Conservation (phyloP, 2,888 invertebrate species). For the Psylliodes chrysocephalus region DNA sequence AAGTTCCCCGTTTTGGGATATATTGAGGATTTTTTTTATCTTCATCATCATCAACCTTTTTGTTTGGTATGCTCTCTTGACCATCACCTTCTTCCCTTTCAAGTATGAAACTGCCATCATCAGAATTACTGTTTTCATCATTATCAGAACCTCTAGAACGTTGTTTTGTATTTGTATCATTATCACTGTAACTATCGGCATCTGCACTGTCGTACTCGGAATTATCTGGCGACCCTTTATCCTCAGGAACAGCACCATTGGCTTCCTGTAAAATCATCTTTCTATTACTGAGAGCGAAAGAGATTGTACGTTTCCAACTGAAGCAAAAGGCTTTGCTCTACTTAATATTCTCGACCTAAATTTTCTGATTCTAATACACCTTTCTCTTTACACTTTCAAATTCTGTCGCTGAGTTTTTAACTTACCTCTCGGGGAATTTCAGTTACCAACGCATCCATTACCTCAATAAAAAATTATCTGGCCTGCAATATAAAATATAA, state of each 20-base stretch:
- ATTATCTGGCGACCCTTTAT: slow-evolving; percentile 55
- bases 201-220: slow-evolving; percentile 62
- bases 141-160: slow-evolving; percentile 50
- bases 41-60: slow-evolving; percentile 90
- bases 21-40: slow-evolving; percentile 97
- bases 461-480: slow-evolving; percentile 15
- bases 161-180: slow-evolving; percentile 46
- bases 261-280: slow-evolving; percentile 54
- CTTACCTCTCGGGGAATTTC: slow-evolving; percentile 27
- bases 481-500: not conserved
- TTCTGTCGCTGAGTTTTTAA: not conserved
- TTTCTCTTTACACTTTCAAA: slow-evolving; percentile 41
- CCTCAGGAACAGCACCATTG: slow-evolving; percentile 42
- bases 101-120: slow-evolving; percentile 68
- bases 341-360: slow-evolving; percentile 59
- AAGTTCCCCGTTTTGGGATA: slow-evolving; percentile 94
- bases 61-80: slow-evolving; percentile 69
- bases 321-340: slow-evolving; percentile 54
- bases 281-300: not conserved
- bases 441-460: slow-evolving; percentile 17
- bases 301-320: slow-evolving; percentile 1
- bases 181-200: slow-evolving; percentile 55
- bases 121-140: slow-evolving; percentile 65
- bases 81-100: slow-evolving; percentile 79
- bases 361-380: slow-evolving; percentile 39